Evolutionary conservation across 2,797 vertebrate species (phyloP).

Genomic region (Smutsia temminckii): DNA sequence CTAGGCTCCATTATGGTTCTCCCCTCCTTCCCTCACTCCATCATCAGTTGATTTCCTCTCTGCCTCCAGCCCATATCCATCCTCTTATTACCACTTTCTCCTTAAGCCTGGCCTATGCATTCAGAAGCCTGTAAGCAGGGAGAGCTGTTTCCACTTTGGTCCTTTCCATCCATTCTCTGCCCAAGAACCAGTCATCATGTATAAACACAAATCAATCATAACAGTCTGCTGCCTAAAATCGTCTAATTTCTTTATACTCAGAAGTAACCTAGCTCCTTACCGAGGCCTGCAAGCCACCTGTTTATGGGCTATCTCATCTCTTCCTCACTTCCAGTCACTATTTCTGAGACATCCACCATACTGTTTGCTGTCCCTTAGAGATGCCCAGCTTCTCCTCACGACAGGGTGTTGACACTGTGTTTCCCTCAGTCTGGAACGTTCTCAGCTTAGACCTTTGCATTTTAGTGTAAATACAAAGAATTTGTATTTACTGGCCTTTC

Average conservation of each 20-base stretch:
- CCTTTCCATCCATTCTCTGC: neutral
- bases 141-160: neutral
- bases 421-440: neutral
- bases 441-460: neutral
- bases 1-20: neutral
- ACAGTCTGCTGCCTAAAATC: neutral
- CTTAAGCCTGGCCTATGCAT: neutral
- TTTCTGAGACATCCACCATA: neutral
- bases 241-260: neutral
- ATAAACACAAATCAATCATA: neutral
- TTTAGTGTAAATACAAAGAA: too few relatives aligned
- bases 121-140: neutral
- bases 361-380: neutral
- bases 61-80: rapidly evolving
- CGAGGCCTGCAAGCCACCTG: rapidly evolving
- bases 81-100: neutral
- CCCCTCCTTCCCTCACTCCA: neutral
- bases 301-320: rapidly evolving
- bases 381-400: neutral
- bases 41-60: neutral
- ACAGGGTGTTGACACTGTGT: neutral
- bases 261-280: neutral
- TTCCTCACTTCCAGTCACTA: neutral
- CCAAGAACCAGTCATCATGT: neutral
- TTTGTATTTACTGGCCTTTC: neutral